phyloP scores from a whole-genome alignment of 1,140 invertebrate genomes.

The Hypothenemus hampei region DNA sequence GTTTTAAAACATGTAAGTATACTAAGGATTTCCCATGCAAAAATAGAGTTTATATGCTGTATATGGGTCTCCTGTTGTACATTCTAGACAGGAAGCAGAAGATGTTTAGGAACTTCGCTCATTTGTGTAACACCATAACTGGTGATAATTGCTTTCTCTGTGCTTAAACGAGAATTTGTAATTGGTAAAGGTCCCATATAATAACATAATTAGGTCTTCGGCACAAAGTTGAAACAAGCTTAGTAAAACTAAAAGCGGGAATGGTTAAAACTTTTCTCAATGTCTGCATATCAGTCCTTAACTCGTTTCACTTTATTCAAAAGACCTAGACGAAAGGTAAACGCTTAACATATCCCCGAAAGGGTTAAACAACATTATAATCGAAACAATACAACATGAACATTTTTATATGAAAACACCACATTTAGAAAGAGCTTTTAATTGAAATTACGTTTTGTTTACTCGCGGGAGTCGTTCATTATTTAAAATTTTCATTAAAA shows the following conservation, averaged over 20 bases:
- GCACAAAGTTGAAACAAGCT: not conserved
- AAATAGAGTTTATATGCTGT: too few species aligned
- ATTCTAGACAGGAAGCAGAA: constrained; percentile 5
- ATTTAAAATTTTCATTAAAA: too few species aligned
- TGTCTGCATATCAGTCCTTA: not conserved
- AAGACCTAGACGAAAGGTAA: too few species aligned
- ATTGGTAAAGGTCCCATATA: constrained; percentile 13
- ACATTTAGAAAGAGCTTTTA: constrained; percentile 1
- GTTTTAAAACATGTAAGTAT: too few species aligned
- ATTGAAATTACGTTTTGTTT: not conserved
- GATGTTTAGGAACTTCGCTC: constrained; percentile 18
- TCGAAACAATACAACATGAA: too few species aligned
- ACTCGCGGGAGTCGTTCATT: not conserved
- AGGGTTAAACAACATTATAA: too few species aligned
- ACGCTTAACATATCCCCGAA: too few species aligned
- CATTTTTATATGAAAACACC: too few species aligned
- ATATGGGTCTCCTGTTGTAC: constrained; percentile 3
- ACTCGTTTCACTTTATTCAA: too few species aligned
- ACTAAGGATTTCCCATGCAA: too few species aligned
- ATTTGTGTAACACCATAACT: constrained; percentile 11
- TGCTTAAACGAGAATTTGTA: constrained; percentile 20
- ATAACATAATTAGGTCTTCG: constrained; percentile 15
- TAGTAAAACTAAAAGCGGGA: constrained; percentile 8
- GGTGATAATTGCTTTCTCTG: constrained; percentile 16
- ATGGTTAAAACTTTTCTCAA: constrained; percentile 1